These are phyloP conservation scores for Rhopalosiphum nymphaeae DNA, from an alignment of 2,888 invertebrate genomes.

Conservation along the genomic window DNA sequence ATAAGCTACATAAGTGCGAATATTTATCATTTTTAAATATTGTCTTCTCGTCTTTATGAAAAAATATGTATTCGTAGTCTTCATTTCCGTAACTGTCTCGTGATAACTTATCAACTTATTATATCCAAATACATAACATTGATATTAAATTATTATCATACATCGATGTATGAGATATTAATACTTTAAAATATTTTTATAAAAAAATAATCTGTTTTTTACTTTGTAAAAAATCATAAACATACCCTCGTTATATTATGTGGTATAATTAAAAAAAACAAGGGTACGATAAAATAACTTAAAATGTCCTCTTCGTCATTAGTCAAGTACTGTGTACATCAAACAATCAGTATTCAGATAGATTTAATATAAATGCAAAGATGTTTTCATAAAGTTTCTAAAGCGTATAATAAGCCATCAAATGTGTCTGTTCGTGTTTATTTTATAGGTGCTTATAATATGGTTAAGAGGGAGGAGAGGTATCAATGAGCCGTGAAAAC, in stretches of 20 bases:
- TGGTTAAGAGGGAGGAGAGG: background rate
- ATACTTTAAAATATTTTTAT: too few relatives aligned
- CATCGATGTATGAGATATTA: too few relatives aligned
- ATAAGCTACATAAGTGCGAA: too few relatives aligned
- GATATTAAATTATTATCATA: too few relatives aligned
- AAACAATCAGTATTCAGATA: background rate
- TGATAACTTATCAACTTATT: too few relatives aligned
- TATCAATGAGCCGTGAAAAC: background rate
- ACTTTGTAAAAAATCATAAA: too few relatives aligned
- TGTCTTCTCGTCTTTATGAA: background rate
- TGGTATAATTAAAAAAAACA: too few relatives aligned
- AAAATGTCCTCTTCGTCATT: background rate
- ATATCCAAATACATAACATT: too few relatives aligned
- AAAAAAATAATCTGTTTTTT: too few relatives aligned
- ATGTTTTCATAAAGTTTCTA: background rate
- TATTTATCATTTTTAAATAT: background rate
- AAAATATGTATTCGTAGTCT: background rate
- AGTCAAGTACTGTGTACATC: background rate
- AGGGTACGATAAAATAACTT: background rate
- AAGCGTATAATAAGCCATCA: background rate
- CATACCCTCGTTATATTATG: too few relatives aligned
- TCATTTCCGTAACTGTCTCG: too few relatives aligned
- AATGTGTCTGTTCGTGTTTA: background rate
- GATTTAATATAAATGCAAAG: background rate
- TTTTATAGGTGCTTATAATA: background rate